Conservation (phyloP, 64 coral and sea anemone species). For the Platygyra sinensis region DNA sequence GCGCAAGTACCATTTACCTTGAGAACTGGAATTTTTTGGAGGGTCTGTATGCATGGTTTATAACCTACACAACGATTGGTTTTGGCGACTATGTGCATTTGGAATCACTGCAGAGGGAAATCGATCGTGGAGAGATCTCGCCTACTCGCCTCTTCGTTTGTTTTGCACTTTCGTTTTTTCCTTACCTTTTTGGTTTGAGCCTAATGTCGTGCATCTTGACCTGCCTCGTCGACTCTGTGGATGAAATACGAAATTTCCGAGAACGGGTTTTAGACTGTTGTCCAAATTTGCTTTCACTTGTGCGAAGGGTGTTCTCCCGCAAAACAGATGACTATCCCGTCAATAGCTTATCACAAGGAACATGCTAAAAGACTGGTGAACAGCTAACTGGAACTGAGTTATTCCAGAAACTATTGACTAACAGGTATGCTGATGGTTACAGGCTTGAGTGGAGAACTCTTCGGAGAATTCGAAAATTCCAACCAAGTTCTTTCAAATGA, state of each 20-base stretch:
- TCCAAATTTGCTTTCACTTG: background rate
- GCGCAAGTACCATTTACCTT: background rate
- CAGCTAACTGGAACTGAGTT: background rate
- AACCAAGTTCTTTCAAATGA: no score
- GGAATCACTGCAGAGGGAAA: background rate
- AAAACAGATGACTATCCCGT: background rate
- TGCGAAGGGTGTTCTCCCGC: background rate
- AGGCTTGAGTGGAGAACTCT: no score
- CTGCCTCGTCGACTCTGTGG: constrained; percentile 6
- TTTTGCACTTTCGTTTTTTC: background rate
- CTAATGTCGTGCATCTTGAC: constrained; percentile 2
- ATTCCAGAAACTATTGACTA: background rate
- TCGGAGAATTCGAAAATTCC: no score
- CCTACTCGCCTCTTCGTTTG: background rate
- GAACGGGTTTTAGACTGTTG: background rate
- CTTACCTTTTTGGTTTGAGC: background rate
- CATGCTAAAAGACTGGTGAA: no score
- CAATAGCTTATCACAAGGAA: no score
- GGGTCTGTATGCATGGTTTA: constrained; percentile 7
- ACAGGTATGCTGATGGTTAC: background rate
- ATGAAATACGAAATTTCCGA: background rate
- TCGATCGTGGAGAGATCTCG: background rate
- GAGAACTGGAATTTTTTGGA: constrained; percentile 9
- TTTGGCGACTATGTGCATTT: constrained; percentile 20
- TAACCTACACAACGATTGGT: constrained; percentile 16